Conservation (phyloP, 2,113 vertebrate genomes). For the Aldabrachelys gigantea region DNA sequence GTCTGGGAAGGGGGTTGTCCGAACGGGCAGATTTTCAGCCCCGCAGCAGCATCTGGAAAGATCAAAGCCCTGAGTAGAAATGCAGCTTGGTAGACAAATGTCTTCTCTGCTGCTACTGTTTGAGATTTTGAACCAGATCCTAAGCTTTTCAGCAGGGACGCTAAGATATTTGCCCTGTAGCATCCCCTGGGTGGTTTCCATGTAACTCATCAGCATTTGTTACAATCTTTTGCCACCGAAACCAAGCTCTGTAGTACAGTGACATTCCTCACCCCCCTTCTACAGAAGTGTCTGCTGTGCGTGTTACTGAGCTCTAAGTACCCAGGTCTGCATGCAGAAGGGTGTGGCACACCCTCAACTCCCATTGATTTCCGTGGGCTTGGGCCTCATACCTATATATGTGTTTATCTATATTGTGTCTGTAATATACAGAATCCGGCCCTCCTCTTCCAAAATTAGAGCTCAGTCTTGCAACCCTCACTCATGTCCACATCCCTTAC, state of each 20-base stretch:
- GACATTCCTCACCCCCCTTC: not conserved
- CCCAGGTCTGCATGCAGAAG: not conserved
- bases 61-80: conserved; percentile 61
- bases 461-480: not conserved
- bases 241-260: not conserved
- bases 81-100: not conserved
- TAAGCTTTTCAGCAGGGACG: conserved; percentile 57
- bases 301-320: not conserved
- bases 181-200: not conserved
- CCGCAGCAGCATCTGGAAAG: conserved; percentile 30
- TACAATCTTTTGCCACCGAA: not conserved
- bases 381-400: too few relatives aligned
- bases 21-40: not conserved
- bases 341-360: too few relatives aligned
- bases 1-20: not conserved
- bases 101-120: not conserved
- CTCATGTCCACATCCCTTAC: not conserved
- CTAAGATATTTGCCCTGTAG: conserved; percentile 48
- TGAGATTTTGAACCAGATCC: conserved; percentile 53
- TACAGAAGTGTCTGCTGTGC: not conserved
- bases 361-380: too few relatives aligned
- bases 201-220: conserved; percentile 12
- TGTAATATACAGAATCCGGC: too few relatives aligned
- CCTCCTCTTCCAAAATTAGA: not conserved
- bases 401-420: not conserved